Conservation (phyloP, 2,888 invertebrate genomes). For the Sarcophaga variegata region DNA sequence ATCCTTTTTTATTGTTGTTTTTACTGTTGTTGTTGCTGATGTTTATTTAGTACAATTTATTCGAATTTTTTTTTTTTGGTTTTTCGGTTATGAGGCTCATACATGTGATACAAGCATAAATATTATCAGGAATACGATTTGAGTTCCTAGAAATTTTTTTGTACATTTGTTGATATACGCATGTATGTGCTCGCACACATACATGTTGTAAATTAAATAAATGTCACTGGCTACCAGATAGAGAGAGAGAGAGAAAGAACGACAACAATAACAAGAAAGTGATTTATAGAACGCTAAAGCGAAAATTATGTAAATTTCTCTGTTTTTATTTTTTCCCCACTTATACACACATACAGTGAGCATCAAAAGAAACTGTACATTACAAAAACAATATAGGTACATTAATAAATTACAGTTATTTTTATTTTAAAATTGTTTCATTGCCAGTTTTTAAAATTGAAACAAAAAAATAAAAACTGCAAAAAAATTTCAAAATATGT, state of each 20-base stretch:
- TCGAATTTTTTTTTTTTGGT: neutral
- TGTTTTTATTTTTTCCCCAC: too few species aligned
- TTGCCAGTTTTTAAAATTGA: too few species aligned
- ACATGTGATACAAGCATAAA: constrained; percentile 7
- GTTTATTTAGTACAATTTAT: neutral
- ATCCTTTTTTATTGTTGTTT: neutral
- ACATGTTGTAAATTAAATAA: constrained; percentile 30
- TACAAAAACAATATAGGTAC: too few species aligned
- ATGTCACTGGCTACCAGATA: constrained; percentile 11
- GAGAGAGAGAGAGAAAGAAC: neutral
- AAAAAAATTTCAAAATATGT: too few species aligned
- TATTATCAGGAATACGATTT: constrained; percentile 5
- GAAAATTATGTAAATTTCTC: constrained; percentile 63
- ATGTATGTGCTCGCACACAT: neutral
- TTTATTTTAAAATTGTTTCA: too few species aligned
- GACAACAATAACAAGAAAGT: constrained; percentile 5
- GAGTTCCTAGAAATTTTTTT: neutral
- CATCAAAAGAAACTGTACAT: too few species aligned
- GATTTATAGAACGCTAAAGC: constrained; percentile 56
- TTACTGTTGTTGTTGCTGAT: neutral
- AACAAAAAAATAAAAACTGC: too few species aligned
- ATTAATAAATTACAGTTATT: too few species aligned
- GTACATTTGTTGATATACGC: neutral
- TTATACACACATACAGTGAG: too few species aligned
- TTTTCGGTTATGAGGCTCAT: constrained; percentile 1